Evolutionary conservation across 2,797 vertebrate species (phyloP).

Genomic region (Mustela erminea): DNA sequence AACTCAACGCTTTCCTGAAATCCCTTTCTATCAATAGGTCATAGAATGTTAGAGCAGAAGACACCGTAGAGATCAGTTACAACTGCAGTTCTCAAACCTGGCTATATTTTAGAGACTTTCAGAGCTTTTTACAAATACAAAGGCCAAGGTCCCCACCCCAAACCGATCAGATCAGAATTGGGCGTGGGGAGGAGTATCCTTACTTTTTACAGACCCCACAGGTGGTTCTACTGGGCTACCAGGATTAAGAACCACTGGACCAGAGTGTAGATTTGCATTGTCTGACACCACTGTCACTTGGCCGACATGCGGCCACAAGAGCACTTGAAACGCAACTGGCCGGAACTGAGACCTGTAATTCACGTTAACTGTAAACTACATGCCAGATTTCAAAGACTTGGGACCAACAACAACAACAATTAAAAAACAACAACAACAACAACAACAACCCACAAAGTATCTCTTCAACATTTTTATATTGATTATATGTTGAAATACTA

Average conservation of each 20-base stretch:
- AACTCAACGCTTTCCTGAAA: slow-evolving; percentile 34
- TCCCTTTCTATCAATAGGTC: slow-evolving; percentile 61
- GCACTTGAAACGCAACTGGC: background rate
- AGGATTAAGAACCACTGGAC: slow-evolving; percentile 2
- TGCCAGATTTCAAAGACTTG: background rate
- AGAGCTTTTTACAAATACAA: background rate
- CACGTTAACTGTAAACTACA: background rate
- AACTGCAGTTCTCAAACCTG: background rate
- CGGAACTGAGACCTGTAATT: background rate
- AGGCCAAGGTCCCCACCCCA: background rate
- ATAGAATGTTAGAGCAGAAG: slow-evolving; percentile 42
- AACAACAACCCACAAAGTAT: background rate
- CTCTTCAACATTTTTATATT: background rate
- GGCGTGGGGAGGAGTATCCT: background rate
- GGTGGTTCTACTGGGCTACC: background rate
- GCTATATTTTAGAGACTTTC: slow-evolving; percentile 24
- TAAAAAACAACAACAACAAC: too few species aligned
- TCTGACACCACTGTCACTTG: background rate
- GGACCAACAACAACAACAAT: background rate
- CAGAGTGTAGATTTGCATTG: background rate
- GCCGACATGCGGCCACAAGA: background rate
- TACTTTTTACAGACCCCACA: background rate
- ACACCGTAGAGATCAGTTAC: slow-evolving; percentile 54
- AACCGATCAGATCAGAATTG: background rate
- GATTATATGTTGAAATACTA: slow-evolving; percentile 16